Evolutionary conservation across 2,113 vertebrate genomes (phyloP).

Genomic region (Mirza zaza): DNA sequence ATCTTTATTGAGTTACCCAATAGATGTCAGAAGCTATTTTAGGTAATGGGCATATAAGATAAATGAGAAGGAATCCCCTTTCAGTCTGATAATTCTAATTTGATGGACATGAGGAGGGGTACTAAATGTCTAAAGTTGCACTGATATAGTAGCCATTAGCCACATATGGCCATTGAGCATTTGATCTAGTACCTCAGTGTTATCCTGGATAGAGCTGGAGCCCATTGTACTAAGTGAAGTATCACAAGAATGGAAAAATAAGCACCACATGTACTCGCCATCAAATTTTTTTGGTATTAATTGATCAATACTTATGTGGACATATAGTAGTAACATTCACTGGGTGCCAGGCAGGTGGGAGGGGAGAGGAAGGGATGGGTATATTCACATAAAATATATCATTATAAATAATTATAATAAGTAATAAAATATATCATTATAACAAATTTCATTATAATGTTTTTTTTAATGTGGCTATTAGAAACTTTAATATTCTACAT

Average conservation of each 20-base stretch:
- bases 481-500: not conserved
- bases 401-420: constrained; percentile 43
- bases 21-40: not conserved
- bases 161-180: not conserved
- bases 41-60: not conserved
- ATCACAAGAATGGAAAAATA: too few relatives aligned
- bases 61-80: not conserved
- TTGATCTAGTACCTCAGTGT: too few relatives aligned
- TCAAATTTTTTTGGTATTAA: too few relatives aligned
- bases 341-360: too few relatives aligned
- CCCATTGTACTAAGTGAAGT: too few relatives aligned
- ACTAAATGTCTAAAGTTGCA: not conserved
- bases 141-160: not conserved
- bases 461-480: constrained; percentile 50
- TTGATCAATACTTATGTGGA: too few relatives aligned
- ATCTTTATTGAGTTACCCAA: not conserved
- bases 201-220: too few relatives aligned
- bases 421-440: constrained; percentile 25
- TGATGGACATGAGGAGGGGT: not conserved
- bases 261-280: too few relatives aligned
- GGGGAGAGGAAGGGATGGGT: too few relatives aligned
- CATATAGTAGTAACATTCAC: too few relatives aligned
- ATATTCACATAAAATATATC: not conserved
- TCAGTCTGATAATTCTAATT: not conserved
- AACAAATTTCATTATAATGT: constrained; percentile 10